Percentiles rank a stretch among this genome's conserved stretches.
These are phyloP conservation scores for Tragopan temminckii DNA, from an alignment of 2,797 vertebrate species.

Conservation along the genomic window DNA sequence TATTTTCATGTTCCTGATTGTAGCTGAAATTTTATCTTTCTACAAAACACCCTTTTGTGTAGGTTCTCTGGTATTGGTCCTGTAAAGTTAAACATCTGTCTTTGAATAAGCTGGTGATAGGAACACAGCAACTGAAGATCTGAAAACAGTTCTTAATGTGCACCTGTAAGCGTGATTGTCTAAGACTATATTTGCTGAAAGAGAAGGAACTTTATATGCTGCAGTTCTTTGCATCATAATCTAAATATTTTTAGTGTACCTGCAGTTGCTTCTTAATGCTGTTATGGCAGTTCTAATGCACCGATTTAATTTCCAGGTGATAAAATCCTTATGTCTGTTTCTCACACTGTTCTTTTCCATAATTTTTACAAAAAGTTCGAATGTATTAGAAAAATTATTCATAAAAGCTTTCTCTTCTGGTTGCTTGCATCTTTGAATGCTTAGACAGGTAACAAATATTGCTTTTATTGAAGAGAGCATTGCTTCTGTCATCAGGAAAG, in stretches of 20 bases:
- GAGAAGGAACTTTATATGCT: not conserved
- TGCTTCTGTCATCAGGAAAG: not conserved
- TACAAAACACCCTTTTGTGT: not conserved
- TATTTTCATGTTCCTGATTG: rapidly evolving
- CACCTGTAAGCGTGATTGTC: not conserved
- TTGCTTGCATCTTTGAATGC: not conserved
- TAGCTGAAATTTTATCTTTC: not conserved
- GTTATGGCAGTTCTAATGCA: not conserved
- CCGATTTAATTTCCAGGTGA: not conserved
- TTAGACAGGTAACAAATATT: not conserved
- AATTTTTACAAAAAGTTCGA: not conserved
- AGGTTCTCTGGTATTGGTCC: not conserved
- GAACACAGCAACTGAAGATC: not conserved
- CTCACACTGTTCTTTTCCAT: not conserved
- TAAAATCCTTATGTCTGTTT: not conserved
- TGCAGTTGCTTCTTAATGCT: not conserved
- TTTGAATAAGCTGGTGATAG: not conserved
- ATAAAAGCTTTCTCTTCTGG: not conserved
- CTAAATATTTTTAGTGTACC: not conserved
- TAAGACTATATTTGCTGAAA: not conserved
- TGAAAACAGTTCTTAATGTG: not conserved
- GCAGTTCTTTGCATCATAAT: not conserved
- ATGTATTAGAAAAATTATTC: not conserved
- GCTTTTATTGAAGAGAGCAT: not conserved
- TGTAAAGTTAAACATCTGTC: not conserved